Evolutionary conservation across 2,888 invertebrate genomes (phyloP), one percentile per base, ranked within the genome.

Genomic region (Stratiomys singularior): DNA sequence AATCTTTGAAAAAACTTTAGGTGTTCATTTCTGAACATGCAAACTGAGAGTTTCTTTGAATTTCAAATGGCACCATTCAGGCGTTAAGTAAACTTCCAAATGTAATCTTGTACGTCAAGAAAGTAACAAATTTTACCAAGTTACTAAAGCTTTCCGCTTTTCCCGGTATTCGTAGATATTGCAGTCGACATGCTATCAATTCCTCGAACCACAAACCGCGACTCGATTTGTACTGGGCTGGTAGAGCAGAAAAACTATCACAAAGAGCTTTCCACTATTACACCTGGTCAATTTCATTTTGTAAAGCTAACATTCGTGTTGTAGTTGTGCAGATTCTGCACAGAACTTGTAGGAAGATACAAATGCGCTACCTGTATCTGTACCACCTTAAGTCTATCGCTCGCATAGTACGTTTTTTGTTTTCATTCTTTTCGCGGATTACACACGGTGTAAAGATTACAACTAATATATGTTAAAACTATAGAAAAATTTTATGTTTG

Each of bases 311-410:
- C 37, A 37, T 25, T 25, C 21, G 13, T 21, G 7, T 60, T 25
- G 58, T n/a, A 21, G 11, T 21, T n/a, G 7, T 69, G 69, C 69
- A 69, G 69, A 44, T 3, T 46, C 47, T 46, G 69, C 46, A 46
- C 69, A 69, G 21, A 21, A 15, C 25, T 1, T 5, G 3, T 28
- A 5, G 11, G 28, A 28, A 7, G 9, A 23, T 7, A 21, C 60
- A 60, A 7, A 3, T 60, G 23, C 23, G 11, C 37, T 64, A 30
- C 3, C 66, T 44, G n/a, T 27, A 21, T 64, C 9, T 23, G 69
- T 69, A 47, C 69, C 69, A 69, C 23, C 46, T 60, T 44, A 69
- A 18, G 69, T 25, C 46, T 69, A 46, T 66, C 11, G 18, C 37
- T 23, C 18, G 25, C 27, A 13, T 37, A 30, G 23, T 64, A 37